Base-by-base conservation (phyloP, 1,140 invertebrate species). In the Drosophila auraria region DNA sequence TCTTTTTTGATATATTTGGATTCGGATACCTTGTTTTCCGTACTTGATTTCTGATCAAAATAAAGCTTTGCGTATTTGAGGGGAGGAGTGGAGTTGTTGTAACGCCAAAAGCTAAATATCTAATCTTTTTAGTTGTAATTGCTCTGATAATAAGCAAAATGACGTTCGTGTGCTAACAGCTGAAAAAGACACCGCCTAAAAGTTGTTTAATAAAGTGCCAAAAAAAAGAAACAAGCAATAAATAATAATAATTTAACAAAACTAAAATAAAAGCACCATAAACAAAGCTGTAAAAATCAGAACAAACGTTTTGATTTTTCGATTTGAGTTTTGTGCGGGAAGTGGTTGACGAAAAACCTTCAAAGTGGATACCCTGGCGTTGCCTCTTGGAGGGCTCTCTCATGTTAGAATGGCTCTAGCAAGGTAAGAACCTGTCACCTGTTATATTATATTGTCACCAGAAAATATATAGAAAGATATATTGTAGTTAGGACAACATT, bases 331-430 rank as follows among this genome's bases (percentile, higher is more conserved):
- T 71, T 71, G 64, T 78, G 73, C 30, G 61, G 53, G 8, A 63
- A 57, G 50, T 54, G 51, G 30, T 74, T 23, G 51, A 68, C 33
- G 54, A 71, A 90, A 84, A 79, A 76, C 75, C 57, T 44, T 93
- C 93, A 94, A 94, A 94, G 94, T 95, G 94, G 94, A 95, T 94
- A 94, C 94, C 83, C 93, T 94, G 92, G 93, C 94, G 91, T 90
- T 94, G 91, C 93, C 94, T 92, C 93, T 93, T 82, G 93, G 94
- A 91, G 94, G 93, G 94, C 94, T 94, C 83, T 94, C 94, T 93
- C 94, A 94, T 95, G 94, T 94, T 93, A 94, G 94, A 93, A 95
- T 95, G 94, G 94, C 94, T 93, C 93, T 95, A 93, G 94, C 94
- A 86, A 94, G 94, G 94, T 95, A 93, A 93, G 94, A 93, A 33